phyloP scores from a whole-genome alignment of 2,797 vertebrate genomes.

The Ciconia nigra region DNA sequence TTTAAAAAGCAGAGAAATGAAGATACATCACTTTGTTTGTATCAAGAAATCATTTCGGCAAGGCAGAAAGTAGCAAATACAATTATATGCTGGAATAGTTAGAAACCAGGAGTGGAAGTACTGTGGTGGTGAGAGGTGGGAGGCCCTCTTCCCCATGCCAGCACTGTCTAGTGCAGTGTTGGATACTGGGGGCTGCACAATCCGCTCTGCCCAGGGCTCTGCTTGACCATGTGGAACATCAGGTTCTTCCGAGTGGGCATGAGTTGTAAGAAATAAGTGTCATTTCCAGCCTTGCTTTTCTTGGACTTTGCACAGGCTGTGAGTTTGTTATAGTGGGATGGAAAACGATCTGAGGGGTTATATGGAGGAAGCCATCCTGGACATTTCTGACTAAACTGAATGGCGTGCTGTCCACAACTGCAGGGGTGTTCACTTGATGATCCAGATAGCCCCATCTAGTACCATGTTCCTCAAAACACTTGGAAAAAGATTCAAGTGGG shows the following conservation, averaged over 20 bases:
- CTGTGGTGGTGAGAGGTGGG: neutral
- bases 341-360: neutral
- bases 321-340: neutral
- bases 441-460: neutral
- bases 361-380: neutral
- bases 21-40: neutral
- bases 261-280: neutral
- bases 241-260: neutral
- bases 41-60: neutral
- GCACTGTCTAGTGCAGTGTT: neutral
- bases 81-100: neutral
- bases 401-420: rapidly evolving
- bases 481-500: neutral
- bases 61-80: neutral
- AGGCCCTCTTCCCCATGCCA: neutral
- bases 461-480: neutral
- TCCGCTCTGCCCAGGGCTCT: neutral
- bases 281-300: neutral
- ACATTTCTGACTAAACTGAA: neutral
- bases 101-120: neutral
- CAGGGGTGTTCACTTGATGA: neutral
- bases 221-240: neutral
- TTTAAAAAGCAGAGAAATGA: neutral
- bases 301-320: neutral
- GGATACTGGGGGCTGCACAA: neutral